A percentile compares a stretch with the other conserved stretches of the same genome.
Conservation (phyloP, 2,113 vertebrate species). For the Thermophis baileyi region DNA sequence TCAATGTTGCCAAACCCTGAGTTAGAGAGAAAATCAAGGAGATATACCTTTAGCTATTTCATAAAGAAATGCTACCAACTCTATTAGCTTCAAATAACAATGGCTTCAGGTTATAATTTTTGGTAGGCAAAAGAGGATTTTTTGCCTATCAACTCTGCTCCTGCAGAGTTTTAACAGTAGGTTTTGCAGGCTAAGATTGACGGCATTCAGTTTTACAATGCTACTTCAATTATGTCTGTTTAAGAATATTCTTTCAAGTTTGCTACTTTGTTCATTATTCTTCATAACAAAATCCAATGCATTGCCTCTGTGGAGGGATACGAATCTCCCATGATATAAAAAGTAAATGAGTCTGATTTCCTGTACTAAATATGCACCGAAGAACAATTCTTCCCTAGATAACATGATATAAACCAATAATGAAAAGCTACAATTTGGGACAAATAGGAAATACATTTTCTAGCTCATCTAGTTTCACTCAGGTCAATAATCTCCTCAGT, state of each 20-base stretch:
- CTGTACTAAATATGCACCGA: conserved; percentile 3
- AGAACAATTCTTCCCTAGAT: conserved; percentile 24
- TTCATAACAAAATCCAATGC: not conserved
- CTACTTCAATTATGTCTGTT: not conserved
- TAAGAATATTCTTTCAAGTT: not conserved
- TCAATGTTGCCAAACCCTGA: not conserved
- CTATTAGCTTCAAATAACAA: not conserved
- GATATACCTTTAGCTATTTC: conserved; percentile 11
- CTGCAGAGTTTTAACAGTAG: not conserved
- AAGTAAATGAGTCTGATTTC: conserved; percentile 25
- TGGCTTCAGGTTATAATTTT: not conserved
- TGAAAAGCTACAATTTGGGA: conserved; percentile 23
- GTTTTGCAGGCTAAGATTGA: not conserved
- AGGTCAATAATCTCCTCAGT: conserved; percentile 47
- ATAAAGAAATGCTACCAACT: not conserved
- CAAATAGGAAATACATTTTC: conserved; percentile 42
- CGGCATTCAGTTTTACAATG: not conserved
- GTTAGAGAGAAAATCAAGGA: not conserved
- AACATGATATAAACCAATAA: conserved; percentile 33
- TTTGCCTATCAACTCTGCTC: not conserved
- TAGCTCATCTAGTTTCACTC: conserved; percentile 45
- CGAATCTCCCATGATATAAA: not conserved
- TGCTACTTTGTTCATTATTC: not conserved
- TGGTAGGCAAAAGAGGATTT: not conserved
- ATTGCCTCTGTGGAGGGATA: not conserved